Conservation (phyloP, 2,113 vertebrate species). For the Anguilla japonica region DNA sequence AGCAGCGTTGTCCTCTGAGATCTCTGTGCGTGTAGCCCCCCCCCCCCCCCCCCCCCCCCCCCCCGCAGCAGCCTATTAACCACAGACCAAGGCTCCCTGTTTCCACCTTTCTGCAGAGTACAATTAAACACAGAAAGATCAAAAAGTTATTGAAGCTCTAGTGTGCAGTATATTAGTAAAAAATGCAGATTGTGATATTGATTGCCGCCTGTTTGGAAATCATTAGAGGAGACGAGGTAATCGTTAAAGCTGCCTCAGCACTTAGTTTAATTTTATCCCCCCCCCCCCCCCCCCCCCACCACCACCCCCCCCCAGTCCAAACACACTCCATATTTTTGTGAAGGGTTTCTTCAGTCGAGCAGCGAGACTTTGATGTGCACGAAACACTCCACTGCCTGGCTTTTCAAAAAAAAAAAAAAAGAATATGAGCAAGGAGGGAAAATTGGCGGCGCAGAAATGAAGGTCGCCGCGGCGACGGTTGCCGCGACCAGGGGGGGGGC, state of each 20-base stretch:
- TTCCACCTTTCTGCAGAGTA: conserved; percentile 66
- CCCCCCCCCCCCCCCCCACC: background rate
- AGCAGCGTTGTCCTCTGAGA: conserved; percentile 68
- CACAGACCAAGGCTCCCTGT: conserved; percentile 50
- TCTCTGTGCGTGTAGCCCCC: conserved; percentile 46
- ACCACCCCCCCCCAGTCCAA: background rate
- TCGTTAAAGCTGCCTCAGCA: conserved; percentile 69
- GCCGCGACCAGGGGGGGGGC: background rate
- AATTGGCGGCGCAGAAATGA: background rate
- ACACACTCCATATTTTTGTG: conserved; percentile 18
- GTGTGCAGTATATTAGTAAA: conserved; percentile 61
- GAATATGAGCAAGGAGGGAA: background rate
- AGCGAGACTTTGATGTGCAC: conserved; percentile 20
- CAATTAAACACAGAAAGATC: conserved; percentile 69
- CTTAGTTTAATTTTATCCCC: conserved; percentile 40
- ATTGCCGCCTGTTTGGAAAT: conserved; percentile 69
- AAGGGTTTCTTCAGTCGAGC: conserved; percentile 21
- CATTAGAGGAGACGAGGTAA: conserved; percentile 65
- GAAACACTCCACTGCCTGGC: background rate
- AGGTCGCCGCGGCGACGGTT: background rate
- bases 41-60: conserved; percentile 50
- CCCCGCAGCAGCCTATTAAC: conserved; percentile 67
- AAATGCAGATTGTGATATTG: conserved; percentile 74
- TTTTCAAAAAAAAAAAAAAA: background rate
- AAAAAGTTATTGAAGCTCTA: conserved; percentile 67